Conservation (phyloP, 2,888 invertebrate genomes). For the Erannis defoliaria region DNA sequence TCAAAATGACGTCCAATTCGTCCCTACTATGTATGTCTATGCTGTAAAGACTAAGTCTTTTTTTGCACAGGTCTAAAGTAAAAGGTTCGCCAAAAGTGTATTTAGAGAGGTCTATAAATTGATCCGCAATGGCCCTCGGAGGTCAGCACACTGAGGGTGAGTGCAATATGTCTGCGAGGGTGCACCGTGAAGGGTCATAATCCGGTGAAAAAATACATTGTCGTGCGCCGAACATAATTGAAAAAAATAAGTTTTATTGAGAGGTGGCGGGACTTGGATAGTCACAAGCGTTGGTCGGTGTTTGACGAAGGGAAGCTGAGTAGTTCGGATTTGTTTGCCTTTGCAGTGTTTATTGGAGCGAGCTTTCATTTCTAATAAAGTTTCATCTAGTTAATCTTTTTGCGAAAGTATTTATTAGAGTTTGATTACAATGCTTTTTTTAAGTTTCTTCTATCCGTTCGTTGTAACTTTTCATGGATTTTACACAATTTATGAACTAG, state of each 20-base stretch:
- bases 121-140: conserved; percentile 64
- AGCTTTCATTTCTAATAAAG: background rate
- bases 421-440: background rate
- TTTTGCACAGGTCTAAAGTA: conserved; percentile 37
- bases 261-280: conserved; percentile 8
- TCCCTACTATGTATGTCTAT: too few relatives aligned
- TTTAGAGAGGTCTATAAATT: conserved; percentile 73
- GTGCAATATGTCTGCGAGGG: conserved; percentile 75
- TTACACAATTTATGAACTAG: too few relatives aligned
- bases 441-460: background rate
- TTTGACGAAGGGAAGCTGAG: conserved; percentile 9
- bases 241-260: conserved; percentile 69
- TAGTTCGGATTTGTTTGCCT: conserved; percentile 4
- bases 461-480: background rate
- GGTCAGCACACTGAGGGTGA: conserved; percentile 73
- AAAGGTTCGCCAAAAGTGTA: conserved; percentile 52
- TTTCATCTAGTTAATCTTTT: background rate
- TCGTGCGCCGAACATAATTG: conserved; percentile 75
- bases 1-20: too few relatives aligned
- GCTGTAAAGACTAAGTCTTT: too few relatives aligned
- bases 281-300: conserved; percentile 13
- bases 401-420: background rate
- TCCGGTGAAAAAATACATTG: conserved; percentile 73
- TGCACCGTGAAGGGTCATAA: conserved; percentile 80
- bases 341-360: conserved; percentile 1